Base-by-base conservation (phyloP, 2,888 invertebrate species). In the Eueremaeus valkanovi region DNA sequence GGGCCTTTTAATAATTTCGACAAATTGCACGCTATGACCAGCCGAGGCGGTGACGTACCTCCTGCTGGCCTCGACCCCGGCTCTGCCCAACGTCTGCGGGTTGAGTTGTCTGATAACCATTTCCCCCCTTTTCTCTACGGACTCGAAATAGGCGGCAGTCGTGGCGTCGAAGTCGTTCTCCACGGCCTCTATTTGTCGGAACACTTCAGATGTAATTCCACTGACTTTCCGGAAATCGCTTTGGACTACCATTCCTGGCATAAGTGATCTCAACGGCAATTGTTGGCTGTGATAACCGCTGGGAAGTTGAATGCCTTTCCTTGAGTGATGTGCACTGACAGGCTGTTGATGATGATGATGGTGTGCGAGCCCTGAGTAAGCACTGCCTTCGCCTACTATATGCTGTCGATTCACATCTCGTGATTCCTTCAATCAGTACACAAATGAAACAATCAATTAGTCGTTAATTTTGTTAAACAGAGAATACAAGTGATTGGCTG, bases 1-100 rank as follows among this genome's bases (percentile, higher is more conserved):
- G 0, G 99, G 99, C 81, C 97, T 89, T 85, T 99, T 99, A 80
- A 99, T 95, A 82, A 99, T 97, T 86, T 99, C 99, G 80, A 99
- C 96, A 83, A 96, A 89, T 36, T 79, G 79, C 13, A 79, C 77
- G 42, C 78, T 75, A 36, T 78, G 76, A 33, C 63, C 63, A 55
- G 45, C 68, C 13, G 77, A 76, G n/a, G 76, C 73, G 13, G 77
- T 89, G 18, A 9, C 40, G 27, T 93, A 92, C 83, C 92, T 90
- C 84, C 93, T 92, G 81, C 93, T 93, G 81, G 91, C 90, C 82
- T 94, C 94, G 78, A 90, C 88, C 79, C 92, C 92, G 81, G 91
- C 90, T 81, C 92, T 88, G 80, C 93, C 93, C 84, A 95, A 89
- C 85, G 92, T 91, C 83, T 93, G 88, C 76, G 92, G 87, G 84